phyloP scores from a whole-genome alignment of 1,140 invertebrate species.

The Akabosia matsudoensis region DNA sequence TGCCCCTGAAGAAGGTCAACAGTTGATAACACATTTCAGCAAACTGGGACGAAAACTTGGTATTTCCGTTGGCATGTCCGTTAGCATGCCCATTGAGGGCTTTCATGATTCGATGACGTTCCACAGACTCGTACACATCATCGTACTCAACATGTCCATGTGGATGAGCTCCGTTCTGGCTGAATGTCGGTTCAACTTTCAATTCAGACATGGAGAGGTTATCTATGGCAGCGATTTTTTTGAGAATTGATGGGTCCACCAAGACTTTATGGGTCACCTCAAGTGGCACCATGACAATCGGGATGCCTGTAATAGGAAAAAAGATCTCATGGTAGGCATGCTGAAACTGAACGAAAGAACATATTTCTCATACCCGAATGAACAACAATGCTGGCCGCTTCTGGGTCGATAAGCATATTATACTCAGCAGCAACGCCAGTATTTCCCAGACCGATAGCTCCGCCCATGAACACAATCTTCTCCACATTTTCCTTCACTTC shows the following conservation, averaged over 20 bases:
- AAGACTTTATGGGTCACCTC: slow-evolving; percentile 31
- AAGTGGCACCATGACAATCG: slow-evolving; percentile 33
- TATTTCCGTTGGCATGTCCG: not conserved
- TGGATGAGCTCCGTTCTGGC: not conserved
- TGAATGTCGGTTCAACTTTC: not conserved
- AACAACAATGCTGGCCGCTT: slow-evolving; percentile 70
- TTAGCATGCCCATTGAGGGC: not conserved
- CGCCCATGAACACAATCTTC: slow-evolving; percentile 71
- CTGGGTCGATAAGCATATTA: slow-evolving; percentile 74
- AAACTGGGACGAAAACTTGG: slow-evolving; percentile 19
- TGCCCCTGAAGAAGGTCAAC: slow-evolving; percentile 30
- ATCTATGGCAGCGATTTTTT: not conserved
- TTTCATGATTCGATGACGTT: not conserved
- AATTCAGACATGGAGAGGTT: not conserved
- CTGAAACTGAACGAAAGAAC: too few species aligned
- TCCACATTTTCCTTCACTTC: slow-evolving; percentile 61
- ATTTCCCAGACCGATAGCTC: slow-evolving; percentile 69
- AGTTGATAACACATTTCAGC: slow-evolving; percentile 26
- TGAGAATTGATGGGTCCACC: slow-evolving; percentile 14
- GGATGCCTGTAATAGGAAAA: slow-evolving; percentile 22
- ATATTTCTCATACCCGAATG: slow-evolving; percentile 55
- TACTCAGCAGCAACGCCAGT: slow-evolving; percentile 69
- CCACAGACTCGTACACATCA: not conserved
- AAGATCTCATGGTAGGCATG: too few species aligned
- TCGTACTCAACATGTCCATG: slow-evolving; percentile 30